These are phyloP conservation scores for Microchirus variegatus DNA, from an alignment of 2,797 vertebrate species.

Conservation along the genomic window DNA sequence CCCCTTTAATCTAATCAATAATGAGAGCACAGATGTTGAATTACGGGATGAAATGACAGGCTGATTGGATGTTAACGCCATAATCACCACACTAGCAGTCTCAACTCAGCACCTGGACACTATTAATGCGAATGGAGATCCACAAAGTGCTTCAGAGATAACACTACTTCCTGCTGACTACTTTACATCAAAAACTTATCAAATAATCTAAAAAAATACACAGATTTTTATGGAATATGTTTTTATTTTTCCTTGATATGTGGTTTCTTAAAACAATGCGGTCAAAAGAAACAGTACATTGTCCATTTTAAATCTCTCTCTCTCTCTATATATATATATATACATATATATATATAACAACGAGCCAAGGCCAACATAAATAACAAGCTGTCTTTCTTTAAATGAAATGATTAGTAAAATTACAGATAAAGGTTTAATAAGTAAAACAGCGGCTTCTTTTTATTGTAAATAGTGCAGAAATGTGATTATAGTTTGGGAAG, in stretches of 20 bases:
- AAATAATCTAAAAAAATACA: not conserved
- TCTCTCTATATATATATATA: no score
- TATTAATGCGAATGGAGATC: not conserved
- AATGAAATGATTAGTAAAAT: slow-evolving; percentile 33
- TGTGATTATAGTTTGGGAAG: slow-evolving; percentile 67
- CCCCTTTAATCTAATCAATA: slow-evolving; percentile 22
- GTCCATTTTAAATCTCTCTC: slow-evolving; percentile 23
- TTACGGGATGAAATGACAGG: slow-evolving; percentile 9
- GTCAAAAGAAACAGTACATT: slow-evolving; percentile 37
- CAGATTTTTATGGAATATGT: slow-evolving; percentile 17
- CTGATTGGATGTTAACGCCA: slow-evolving; percentile 8
- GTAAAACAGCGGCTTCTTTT: slow-evolving; percentile 9
- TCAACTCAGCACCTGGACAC: slow-evolving; percentile 13
- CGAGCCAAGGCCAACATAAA: slow-evolving; percentile 22
- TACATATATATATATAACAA: not conserved
- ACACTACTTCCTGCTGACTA: rapidly evolving
- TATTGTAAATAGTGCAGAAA: slow-evolving; percentile 54
- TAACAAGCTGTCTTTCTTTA: slow-evolving; percentile 18
- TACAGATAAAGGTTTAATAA: not conserved
- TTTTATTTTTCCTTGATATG: slow-evolving; percentile 23
- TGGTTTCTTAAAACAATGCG: slow-evolving; percentile 22
- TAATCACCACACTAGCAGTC: slow-evolving; percentile 7
- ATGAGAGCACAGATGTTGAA: slow-evolving; percentile 44
- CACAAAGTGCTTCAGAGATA: not conserved
- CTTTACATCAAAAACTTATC: not conserved